Evolutionary conservation across 2,113 vertebrate genomes (phyloP).

Genomic region (Cheilinus undulatus): DNA sequence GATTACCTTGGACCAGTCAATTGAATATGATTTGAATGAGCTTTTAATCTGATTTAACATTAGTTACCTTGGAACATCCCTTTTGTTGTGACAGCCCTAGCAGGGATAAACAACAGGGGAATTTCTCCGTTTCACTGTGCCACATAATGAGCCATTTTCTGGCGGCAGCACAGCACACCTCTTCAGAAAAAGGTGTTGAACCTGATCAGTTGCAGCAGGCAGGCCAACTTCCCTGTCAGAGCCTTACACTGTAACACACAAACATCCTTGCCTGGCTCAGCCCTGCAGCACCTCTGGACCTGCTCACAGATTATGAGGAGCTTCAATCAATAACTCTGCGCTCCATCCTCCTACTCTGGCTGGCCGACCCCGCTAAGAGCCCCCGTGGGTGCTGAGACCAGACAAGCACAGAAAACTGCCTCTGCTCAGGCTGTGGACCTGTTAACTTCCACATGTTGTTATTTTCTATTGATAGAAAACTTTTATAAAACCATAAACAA

Average conservation of each 20-base stretch:
- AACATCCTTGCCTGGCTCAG: constrained; percentile 22
- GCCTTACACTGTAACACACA: constrained; percentile 22
- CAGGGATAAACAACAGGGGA: not conserved
- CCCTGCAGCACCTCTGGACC: constrained; percentile 53
- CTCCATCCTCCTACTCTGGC: constrained; percentile 29
- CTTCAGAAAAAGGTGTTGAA: constrained; percentile 20
- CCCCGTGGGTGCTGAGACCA: constrained; percentile 22
- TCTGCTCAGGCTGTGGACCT: not conserved
- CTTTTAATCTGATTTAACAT: no score
- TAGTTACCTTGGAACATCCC: no score
- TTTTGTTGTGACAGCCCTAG: no score
- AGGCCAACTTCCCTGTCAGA: constrained; percentile 55
- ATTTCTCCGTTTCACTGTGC: not conserved
- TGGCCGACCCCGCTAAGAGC: constrained; percentile 45
- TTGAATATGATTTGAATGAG: no score
- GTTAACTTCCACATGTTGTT: constrained; percentile 13
- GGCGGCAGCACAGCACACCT: not conserved
- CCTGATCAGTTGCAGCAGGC: constrained; percentile 25
- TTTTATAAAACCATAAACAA: constrained; percentile 23
- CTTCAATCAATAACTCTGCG: constrained; percentile 69
- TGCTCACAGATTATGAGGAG: constrained; percentile 69
- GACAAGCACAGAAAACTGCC: constrained; percentile 19
- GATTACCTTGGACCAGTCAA: no score
- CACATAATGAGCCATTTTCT: constrained; percentile 1
- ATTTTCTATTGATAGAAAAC: constrained; percentile 22